phyloP scores from a whole-genome alignment of 2,888 invertebrate species.

The Pterostichus madidus region DNA sequence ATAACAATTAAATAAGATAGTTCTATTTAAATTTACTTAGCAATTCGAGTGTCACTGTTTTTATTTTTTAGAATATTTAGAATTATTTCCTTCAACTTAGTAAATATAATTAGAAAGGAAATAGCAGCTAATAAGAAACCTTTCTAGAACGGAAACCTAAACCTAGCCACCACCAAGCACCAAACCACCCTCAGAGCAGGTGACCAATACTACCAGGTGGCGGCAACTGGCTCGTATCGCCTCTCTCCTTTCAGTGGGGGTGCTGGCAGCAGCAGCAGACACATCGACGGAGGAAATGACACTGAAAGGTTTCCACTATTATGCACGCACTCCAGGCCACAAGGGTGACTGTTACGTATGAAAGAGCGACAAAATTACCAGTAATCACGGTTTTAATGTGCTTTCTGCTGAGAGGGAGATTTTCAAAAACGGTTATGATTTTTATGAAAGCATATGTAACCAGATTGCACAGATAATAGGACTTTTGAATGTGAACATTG shows the following conservation, averaged over 20 bases:
- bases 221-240: constrained; percentile 37
- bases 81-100: too few species aligned
- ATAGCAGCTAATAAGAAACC: not conserved
- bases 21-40: too few species aligned
- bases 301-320: constrained; percentile 61
- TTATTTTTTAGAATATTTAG: too few species aligned
- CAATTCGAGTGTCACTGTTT: too few species aligned
- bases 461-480: not conserved
- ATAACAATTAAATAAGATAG: too few species aligned
- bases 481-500: too few species aligned
- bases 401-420: not conserved
- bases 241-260: not conserved
- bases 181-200: constrained; percentile 10
- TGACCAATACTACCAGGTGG: constrained; percentile 25
- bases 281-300: constrained; percentile 39
- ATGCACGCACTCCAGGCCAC: constrained; percentile 23
- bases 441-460: not conserved
- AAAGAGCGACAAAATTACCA: constrained; percentile 20
- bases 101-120: not conserved
- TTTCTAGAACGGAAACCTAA: constrained; percentile 24
- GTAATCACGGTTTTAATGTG: constrained; percentile 18
- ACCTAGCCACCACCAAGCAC: too few species aligned
- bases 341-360: constrained; percentile 2
- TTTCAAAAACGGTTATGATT: not conserved
- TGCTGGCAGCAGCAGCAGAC: not conserved